phyloP scores from a whole-genome alignment of 2,113 vertebrate species.

The Calyptommatus sinebrachiatus region DNA sequence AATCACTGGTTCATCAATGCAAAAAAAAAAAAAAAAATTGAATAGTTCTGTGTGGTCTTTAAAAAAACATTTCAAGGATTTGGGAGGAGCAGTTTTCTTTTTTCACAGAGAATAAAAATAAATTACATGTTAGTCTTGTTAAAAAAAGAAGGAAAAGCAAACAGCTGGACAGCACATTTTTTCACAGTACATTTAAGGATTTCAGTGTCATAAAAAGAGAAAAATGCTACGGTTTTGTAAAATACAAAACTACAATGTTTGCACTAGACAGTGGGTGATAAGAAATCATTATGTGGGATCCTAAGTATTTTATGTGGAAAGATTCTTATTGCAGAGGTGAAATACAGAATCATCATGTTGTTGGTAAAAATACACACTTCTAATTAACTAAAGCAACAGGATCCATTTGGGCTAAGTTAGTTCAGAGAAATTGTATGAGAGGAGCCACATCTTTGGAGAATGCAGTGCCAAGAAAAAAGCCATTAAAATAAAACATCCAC shows the following conservation, averaged over 20 bases:
- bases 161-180: conserved; percentile 25
- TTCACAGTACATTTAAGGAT: conserved; percentile 2
- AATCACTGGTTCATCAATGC: neutral
- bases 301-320: neutral
- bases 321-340: neutral
- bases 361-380: neutral
- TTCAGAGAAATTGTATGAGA: conserved; percentile 6
- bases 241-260: conserved; percentile 37
- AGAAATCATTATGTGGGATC: conserved; percentile 23
- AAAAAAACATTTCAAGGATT: neutral
- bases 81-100: neutral
- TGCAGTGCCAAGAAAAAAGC: neutral
- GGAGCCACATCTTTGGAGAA: neutral
- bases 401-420: neutral
- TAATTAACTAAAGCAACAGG: conserved; percentile 16
- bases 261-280: conserved; percentile 33
- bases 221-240: conserved; percentile 44
- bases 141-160: neutral
- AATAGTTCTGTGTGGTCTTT: neutral
- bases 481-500: neutral
- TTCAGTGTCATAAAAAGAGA: conserved; percentile 7
- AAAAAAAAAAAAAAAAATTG: too few relatives aligned
- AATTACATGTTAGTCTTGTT: neutral
- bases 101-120: neutral
- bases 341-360: conserved; percentile 11